Conservation (phyloP, 2,888 invertebrate genomes). For the Drosophila stalkeri region DNA sequence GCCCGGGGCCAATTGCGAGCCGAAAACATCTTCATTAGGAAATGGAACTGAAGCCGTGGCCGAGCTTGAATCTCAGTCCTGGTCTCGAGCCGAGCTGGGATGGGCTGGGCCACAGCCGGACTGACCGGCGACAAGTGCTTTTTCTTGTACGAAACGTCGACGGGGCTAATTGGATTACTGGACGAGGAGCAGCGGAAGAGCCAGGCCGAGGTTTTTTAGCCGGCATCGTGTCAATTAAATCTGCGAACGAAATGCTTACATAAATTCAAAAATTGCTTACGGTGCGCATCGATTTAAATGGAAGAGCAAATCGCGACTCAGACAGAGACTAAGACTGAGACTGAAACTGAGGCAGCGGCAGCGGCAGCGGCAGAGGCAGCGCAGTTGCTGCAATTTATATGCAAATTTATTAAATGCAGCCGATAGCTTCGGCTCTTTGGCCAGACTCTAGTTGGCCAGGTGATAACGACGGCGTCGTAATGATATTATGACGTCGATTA, state of each 20-base stretch:
- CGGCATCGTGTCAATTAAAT: slow-evolving; percentile 76
- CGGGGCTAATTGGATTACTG: slow-evolving; percentile 82
- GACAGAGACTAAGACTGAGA: slow-evolving; percentile 16
- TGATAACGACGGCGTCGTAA: slow-evolving; percentile 71
- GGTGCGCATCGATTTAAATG: slow-evolving; percentile 82
- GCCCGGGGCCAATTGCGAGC: slow-evolving; percentile 47
- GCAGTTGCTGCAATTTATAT: slow-evolving; percentile 73
- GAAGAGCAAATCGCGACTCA: slow-evolving; percentile 38
- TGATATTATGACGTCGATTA: slow-evolving; percentile 78
- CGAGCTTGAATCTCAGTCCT: slow-evolving; percentile 13
- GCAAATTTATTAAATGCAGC: slow-evolving; percentile 72
- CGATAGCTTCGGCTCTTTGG: slow-evolving; percentile 25
- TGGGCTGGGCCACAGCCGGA: slow-evolving; percentile 1
- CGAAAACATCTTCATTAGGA: slow-evolving; percentile 76
- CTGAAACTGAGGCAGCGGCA: slow-evolving; percentile 36
- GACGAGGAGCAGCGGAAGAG: slow-evolving; percentile 15
- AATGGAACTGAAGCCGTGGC: slow-evolving; percentile 36
- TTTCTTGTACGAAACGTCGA: slow-evolving; percentile 82
- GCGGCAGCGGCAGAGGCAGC: slow-evolving; percentile 21
- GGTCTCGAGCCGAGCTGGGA: background rate
- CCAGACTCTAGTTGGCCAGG: slow-evolving; percentile 47
- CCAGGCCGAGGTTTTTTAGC: slow-evolving; percentile 28
- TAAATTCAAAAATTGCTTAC: slow-evolving; percentile 81
- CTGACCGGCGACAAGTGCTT: slow-evolving; percentile 79
- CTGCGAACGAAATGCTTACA: slow-evolving; percentile 81